Percentiles rank a stretch among this genome's conserved stretches.
phyloP scores from a whole-genome alignment of 2,797 vertebrate genomes.

The Hoplostethus atlanticus region DNA sequence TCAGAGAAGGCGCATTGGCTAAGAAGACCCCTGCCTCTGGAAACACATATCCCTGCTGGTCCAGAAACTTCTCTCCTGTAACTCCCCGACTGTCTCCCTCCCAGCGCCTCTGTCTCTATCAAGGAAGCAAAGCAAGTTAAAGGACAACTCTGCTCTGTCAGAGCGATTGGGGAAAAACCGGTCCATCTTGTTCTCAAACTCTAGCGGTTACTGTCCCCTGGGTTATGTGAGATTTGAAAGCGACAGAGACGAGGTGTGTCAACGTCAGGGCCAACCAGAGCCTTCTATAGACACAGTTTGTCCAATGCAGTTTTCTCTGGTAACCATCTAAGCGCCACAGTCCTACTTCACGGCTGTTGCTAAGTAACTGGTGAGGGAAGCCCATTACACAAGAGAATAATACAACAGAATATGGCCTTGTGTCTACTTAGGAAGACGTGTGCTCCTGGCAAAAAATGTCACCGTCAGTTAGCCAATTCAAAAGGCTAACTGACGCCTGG shows the following conservation, averaged over 20 bases:
- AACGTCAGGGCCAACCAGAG: conserved; percentile 4
- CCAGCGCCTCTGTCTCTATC: background rate
- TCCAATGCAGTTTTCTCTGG: conserved; percentile 19
- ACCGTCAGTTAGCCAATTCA: background rate
- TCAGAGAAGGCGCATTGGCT: background rate
- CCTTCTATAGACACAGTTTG: conserved; percentile 8
- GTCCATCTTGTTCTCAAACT: conserved; percentile 55
- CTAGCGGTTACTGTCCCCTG: conserved; percentile 1
- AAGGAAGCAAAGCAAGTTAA: conserved; percentile 29
- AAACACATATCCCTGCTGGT: conserved; percentile 7
- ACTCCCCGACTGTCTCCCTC: background rate
- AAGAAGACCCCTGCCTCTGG: background rate
- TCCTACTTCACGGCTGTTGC: conserved; percentile 61
- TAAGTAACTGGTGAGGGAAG: conserved; percentile 55
- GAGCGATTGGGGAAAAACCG: conserved; percentile 31
- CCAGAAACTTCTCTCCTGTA: background rate
- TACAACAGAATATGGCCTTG: too few species aligned
- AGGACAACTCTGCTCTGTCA: background rate
- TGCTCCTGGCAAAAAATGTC: background rate
- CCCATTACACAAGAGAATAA: too few species aligned
- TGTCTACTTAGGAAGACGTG: background rate
- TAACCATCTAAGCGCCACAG: conserved; percentile 1
- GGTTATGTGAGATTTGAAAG: conserved; percentile 31
- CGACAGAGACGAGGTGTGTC: conserved; percentile 30
- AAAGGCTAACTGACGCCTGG: background rate